Base-by-base conservation (phyloP, 2,888 invertebrate species). In the Ariolimax columbianus region DNA sequence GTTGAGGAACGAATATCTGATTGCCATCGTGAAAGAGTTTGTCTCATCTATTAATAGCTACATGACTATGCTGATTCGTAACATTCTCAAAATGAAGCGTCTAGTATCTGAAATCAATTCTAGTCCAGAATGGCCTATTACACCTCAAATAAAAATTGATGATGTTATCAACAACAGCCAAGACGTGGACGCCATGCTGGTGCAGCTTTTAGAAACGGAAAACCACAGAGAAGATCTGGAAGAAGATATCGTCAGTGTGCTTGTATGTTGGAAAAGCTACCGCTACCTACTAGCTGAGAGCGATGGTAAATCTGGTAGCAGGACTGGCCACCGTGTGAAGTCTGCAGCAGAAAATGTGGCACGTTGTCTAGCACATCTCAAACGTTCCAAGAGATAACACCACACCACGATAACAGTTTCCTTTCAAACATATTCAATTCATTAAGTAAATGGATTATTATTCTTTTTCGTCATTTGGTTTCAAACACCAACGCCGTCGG, bases 161-260 rank as follows among this genome's bases (percentile, higher is more conserved):
- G 84, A 84, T 72, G 73, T 84, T 26, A 79, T 84, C 19, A 72
- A 43, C n/a, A 72, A 79, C 6, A 47, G 51, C 2, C 79, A 79
- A 36, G 84, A 84, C 73, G 79, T 84, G 73, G 84, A 84, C 73
- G 70, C 78, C 33, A 84, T 84, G 84, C 43, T 84, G 63, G 26
- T 59, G 51, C 79, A 84, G 43, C 73, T 84, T 51, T 6, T 59
- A n/a, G 55, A 55, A 26, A 84, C 79, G 7, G 77, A 79, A 36
- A 79, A 26, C 38, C 72, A 84, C 3, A 47, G 84, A 38, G 59
- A 84, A 51, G 79, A 84, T 40, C 59, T 84, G 55, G 79, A 84
- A 78, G 38, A 78, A 55, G 73, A 59, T 33, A 79, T 84, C 1
- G 43, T 84, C 40, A 73, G 19, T 1, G 79, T 84, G 63, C 79